Base-by-base conservation (phyloP, 2,113 vertebrate genomes). In the Ovis canadensis region DNA sequence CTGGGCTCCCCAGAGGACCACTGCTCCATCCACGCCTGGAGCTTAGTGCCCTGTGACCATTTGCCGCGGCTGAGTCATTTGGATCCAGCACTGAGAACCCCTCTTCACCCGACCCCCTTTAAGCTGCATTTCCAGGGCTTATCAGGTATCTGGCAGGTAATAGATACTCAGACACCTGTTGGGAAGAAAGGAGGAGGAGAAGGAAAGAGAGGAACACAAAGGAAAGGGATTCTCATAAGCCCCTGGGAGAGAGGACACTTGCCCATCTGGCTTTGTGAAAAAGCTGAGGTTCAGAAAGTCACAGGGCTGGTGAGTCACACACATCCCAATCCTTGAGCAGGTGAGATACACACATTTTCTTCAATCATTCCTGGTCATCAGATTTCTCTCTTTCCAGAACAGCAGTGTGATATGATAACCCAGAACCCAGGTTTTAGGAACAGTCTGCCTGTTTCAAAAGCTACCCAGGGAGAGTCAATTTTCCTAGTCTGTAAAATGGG, bases 51-150 rank as follows among this genome's bases (percentile, higher is more conserved):
- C 27, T n/a, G 5, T 3, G 74, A n/a, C 85, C 13, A 25, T 19
- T 45, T 16, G 59, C 43, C 0, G 0, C 3, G 7, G 59, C 59
- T 64, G 12, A 50, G 59, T 25, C 31, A 19, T 15, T 29, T 43
- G 14, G n/a, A 9, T 40, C 23, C n/a, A 40, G 36, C 82, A 19
- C 8, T 40, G 36, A 40, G 23, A 36, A 13, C n/a, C n/a, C 54
- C 9, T 55, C 64, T 36, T 90, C 12, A 33, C 27, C 23, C 0
- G 1, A 25, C 1, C 33, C 57, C 7, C 0, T 36, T 36, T 36
- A n/a, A 81, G 43, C 23, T 13, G 2, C 33, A 13, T 36, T 45
- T 33, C 40, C 67, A 19, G 43, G 4, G 74, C 77, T 14, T 29
- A 7, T 36, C 15, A 14, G 57, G 15, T 6, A 29, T 3, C 15